Evolutionary conservation across 1,140 invertebrate species (phyloP), one percentile per base, ranked within the genome.

Genomic region (Papilio xuthus): DNA sequence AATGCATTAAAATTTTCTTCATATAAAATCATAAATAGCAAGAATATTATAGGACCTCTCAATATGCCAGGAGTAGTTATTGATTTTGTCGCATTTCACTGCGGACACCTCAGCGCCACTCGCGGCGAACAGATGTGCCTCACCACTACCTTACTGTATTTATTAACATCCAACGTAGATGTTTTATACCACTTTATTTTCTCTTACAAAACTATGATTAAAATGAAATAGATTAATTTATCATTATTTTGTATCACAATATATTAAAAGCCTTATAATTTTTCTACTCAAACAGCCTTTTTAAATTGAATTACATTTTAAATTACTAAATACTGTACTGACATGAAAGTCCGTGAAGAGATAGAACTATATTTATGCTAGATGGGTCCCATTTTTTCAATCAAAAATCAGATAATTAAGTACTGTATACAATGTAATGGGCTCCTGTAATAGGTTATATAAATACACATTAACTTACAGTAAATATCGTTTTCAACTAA

Each of bases 51-150:
- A 18, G 60, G 60, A 32, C 26, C 4, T 28, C 26, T 67, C 60
- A 67, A 67, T 67, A 28, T 67, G 60, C 26, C 60, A 32, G 60
- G 23, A 67, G 60, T 15, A 10, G 60, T 32, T 67, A 67, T 67
- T 67, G 60, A 67, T 67, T 67, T 67, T 67, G 60, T 67, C 60
- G 60, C 60, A 67, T 67, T 67, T 67, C 60, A 15, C 12, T 32
- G 26, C 60, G 23, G 60, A 67, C 60, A 67, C 60, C 60, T 67
- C 60, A 67, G 60, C 60, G 23, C 20, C 23, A 28, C 60, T 67
- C 60, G 60, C 12, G 26, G 23, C 60, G 60, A 26, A 67, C 60
- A 67, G 60, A 67, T 67, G 60, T 67, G 60, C 60, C 60, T 28
- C 60, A 28, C 6, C 26, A 18, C 47, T 50, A 67, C 60, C 60